Percentiles rank a stretch among this genome's conserved stretches.
Evolutionary conservation across 2,113 vertebrate species (phyloP).

Genomic region (Grammatotria lemairii): DNA sequence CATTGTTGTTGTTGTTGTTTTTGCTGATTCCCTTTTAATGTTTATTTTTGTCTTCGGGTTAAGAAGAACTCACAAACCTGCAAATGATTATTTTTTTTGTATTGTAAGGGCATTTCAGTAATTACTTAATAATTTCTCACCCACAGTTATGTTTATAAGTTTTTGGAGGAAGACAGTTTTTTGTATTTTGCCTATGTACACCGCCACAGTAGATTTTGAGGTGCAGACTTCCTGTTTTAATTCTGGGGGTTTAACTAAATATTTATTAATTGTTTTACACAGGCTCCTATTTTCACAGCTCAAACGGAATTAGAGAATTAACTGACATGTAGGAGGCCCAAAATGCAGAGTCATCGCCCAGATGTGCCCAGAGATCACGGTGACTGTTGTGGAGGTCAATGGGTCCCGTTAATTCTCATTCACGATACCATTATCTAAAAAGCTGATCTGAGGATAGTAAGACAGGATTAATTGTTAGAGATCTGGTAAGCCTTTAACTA

Average conservation of each 20-base stretch:
- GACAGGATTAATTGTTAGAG: neutral
- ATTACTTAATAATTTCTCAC: neutral
- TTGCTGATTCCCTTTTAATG: neutral
- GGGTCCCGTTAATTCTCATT: conserved; percentile 92
- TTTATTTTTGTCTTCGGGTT: neutral
- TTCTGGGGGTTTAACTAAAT: neutral
- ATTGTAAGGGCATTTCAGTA: neutral
- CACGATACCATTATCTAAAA: conserved; percentile 66
- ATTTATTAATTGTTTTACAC: neutral
- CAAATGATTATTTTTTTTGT: neutral
- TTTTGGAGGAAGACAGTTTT: neutral
- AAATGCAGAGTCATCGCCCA: conserved; percentile 94
- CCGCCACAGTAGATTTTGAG: neutral
- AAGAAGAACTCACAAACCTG: neutral
- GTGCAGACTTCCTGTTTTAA: neutral
- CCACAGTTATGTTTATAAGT: neutral
- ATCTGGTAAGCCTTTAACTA: neutral
- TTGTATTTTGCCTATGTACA: neutral
- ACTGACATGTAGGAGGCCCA: conserved; percentile 85
- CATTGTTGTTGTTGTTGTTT: neutral
- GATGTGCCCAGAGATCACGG: conserved; percentile 88
- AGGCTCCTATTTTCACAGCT: neutral
- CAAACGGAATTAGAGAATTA: neutral
- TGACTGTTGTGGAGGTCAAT: conserved; percentile 88
- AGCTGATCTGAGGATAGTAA: accelerated